phyloP scores from a whole-genome alignment of 2,888 invertebrate genomes.

The Tigriopus californicus region DNA sequence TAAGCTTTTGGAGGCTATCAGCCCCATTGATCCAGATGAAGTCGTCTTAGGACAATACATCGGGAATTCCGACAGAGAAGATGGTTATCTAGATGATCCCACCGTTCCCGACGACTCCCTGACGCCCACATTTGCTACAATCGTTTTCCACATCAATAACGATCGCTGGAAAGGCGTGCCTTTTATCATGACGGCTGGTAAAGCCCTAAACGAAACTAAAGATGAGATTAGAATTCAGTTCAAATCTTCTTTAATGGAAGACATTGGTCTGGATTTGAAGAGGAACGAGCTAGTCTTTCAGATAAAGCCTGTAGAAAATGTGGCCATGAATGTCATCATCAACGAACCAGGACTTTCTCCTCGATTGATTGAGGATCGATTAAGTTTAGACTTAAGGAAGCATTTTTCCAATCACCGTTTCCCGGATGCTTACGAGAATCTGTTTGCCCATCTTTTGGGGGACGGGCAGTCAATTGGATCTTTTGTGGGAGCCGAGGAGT shows the following conservation, averaged over 20 bases:
- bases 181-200: constrained; percentile 88
- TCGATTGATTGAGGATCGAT: constrained; percentile 89
- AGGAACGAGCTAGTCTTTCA: constrained; percentile 92
- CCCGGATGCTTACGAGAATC: constrained; percentile 64
- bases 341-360: constrained; percentile 96
- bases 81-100: constrained; percentile 77
- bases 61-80: constrained; percentile 59
- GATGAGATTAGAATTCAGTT: constrained; percentile 95
- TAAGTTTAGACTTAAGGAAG: constrained; percentile 82
- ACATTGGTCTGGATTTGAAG: constrained; percentile 70
- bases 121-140: constrained; percentile 87
- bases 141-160: constrained; percentile 71
- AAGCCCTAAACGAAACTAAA: constrained; percentile 95
- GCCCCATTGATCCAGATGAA: constrained; percentile 51
- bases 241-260: constrained; percentile 91
- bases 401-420: constrained; percentile 58
- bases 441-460: constrained; percentile 91
- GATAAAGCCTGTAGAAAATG: constrained; percentile 94
- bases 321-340: constrained; percentile 95
- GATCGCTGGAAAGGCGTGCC: constrained; percentile 95
- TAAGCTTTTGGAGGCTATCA: constrained; percentile 76
- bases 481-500: constrained; percentile 80
- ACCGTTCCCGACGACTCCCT: constrained; percentile 70
- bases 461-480: constrained; percentile 80
- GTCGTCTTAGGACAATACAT: constrained; percentile 56